Percentiles rank a stretch among this genome's conserved stretches.
Conservation (phyloP, 1,140 invertebrate species). For the Drosophila subpulchrella region DNA sequence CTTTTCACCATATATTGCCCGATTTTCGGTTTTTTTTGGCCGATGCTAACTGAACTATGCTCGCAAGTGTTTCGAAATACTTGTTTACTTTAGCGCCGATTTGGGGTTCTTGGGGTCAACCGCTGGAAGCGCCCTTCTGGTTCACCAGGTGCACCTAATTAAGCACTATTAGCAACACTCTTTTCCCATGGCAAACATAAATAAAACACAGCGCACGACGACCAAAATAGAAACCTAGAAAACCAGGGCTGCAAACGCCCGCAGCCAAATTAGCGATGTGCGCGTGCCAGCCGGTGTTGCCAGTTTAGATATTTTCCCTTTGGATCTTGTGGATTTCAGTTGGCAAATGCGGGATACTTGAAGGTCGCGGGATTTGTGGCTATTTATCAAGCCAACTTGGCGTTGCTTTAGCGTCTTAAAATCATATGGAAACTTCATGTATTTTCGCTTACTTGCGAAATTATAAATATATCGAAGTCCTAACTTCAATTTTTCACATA, state of each 20-base stretch:
- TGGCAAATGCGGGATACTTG: too few species aligned
- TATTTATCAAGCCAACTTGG: too few species aligned
- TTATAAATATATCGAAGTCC: too few species aligned
- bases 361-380: too few species aligned
- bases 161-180: conserved; percentile 28
- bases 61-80: background rate
- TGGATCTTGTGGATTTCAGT: too few species aligned
- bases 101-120: background rate
- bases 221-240: conserved; percentile 38
- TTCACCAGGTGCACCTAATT: conserved; percentile 13
- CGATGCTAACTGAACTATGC: background rate
- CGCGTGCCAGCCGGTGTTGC: background rate
- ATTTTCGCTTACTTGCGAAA: too few species aligned
- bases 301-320: too few species aligned
- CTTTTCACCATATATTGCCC: conserved; percentile 15
- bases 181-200: conserved; percentile 43
- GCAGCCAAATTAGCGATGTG: background rate
- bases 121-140: conserved; percentile 2
- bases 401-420: too few species aligned
- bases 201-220: conserved; percentile 42
- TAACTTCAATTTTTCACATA: too few species aligned
- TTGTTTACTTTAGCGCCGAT: conserved; percentile 1
- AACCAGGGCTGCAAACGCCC: conserved; percentile 5
- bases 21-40: conserved; percentile 26
- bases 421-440: too few species aligned